Evolutionary conservation across 2,888 invertebrate species (phyloP).

Genomic region (Pollenia amentaria): DNA sequence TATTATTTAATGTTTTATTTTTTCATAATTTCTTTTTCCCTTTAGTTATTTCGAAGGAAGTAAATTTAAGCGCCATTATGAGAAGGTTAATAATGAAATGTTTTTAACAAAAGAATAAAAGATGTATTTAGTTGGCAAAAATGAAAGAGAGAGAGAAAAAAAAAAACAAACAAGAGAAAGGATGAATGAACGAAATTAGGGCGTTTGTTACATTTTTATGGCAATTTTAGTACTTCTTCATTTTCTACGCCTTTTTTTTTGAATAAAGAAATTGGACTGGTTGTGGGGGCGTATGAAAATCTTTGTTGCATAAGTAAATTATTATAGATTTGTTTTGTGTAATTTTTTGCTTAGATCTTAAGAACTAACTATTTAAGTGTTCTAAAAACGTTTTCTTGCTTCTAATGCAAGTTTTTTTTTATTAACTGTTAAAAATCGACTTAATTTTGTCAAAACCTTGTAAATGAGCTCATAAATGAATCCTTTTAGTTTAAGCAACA

Average conservation of each 20-base stretch:
- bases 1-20: slow-evolving; percentile 44
- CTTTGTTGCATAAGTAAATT: neutral
- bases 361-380: slow-evolving; percentile 7
- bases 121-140: slow-evolving; percentile 5
- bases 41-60: slow-evolving; percentile 51
- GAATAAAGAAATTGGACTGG: neutral
- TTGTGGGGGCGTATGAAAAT: slow-evolving; percentile 43
- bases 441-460: too few relatives aligned
- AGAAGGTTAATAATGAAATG: slow-evolving; percentile 80
- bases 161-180: slow-evolving; percentile 30
- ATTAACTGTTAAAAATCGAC: too few relatives aligned
- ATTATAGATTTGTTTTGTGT: slow-evolving; percentile 31
- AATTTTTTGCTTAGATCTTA: neutral
- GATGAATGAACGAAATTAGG: slow-evolving; percentile 77
- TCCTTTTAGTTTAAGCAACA: too few relatives aligned
- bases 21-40: slow-evolving; percentile 37
- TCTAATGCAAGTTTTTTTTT: too few relatives aligned
- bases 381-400: neutral
- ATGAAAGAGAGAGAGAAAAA: neutral
- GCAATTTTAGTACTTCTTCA: slow-evolving; percentile 66
- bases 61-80: slow-evolving; percentile 73
- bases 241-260: slow-evolving; percentile 57
- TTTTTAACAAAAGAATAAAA: slow-evolving; percentile 55
- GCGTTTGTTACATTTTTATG: slow-evolving; percentile 77
- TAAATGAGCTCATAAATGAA: too few relatives aligned